These are phyloP conservation scores for Cordilura impudica DNA, from an alignment of 2,888 invertebrate genomes.

Conservation along the genomic window DNA sequence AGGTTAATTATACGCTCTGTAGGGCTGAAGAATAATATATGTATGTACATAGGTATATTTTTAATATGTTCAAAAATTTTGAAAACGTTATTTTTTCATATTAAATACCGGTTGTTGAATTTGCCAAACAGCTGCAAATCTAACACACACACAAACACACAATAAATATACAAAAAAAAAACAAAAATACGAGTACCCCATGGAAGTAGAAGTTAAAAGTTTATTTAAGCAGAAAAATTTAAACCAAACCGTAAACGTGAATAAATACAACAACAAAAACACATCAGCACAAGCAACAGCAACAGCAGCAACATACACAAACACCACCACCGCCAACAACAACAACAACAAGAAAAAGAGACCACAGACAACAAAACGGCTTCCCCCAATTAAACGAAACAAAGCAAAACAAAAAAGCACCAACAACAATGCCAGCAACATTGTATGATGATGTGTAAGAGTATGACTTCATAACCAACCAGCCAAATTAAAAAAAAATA, in stretches of 20 bases:
- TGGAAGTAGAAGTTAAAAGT: conserved; percentile 6
- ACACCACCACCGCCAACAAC: no score
- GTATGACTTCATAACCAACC: conserved; percentile 48
- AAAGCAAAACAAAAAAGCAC: conserved; percentile 16
- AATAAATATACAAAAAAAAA: conserved; percentile 16
- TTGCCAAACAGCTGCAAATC: conserved; percentile 57
- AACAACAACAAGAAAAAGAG: conserved; percentile 17
- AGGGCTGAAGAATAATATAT: no score
- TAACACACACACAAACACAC: background rate
- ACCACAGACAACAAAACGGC: conserved; percentile 58
- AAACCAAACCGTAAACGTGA: conserved; percentile 45
- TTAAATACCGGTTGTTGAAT: conserved; percentile 43
- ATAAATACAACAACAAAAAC: conserved; percentile 33
- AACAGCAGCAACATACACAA: background rate
- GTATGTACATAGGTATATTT: no score
- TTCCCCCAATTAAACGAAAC: conserved; percentile 58
- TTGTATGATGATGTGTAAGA: background rate
- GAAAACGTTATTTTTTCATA: conserved; percentile 11
- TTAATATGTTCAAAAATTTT: background rate
- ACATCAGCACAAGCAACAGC: conserved; percentile 1
- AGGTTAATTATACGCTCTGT: conserved; percentile 35
- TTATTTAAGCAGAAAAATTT: background rate
- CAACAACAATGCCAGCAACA: conserved; percentile 17
- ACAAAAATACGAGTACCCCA: no score
- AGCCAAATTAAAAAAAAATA: background rate